Conservation (phyloP, 2,797 vertebrate genomes). For the Okamejei kenojei region DNA sequence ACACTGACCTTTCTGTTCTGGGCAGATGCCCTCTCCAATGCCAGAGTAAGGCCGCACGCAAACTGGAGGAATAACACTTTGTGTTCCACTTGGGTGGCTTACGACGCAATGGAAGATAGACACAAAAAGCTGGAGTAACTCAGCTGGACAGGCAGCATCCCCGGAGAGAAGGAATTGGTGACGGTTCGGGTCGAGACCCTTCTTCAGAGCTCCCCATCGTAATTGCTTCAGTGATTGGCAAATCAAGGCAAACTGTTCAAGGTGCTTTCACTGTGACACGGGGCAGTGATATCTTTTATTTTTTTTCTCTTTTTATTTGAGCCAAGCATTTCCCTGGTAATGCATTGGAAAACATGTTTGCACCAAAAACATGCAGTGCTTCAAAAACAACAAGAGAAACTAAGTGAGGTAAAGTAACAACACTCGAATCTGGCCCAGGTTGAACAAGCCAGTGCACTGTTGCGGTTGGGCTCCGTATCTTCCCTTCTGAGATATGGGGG, state of each 20-base stretch:
- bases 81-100: too few relatives aligned
- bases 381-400: neutral
- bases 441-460: neutral
- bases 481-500: neutral
- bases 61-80: too few relatives aligned
- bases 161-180: too few relatives aligned
- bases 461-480: neutral
- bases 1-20: too few relatives aligned
- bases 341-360: neutral
- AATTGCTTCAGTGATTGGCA: neutral
- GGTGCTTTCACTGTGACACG: neutral
- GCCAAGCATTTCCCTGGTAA: neutral
- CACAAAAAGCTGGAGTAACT: too few relatives aligned
- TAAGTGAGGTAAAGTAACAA: neutral
- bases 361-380: neutral
- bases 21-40: too few relatives aligned
- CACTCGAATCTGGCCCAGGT: neutral
- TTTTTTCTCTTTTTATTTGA: neutral
- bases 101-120: too few relatives aligned
- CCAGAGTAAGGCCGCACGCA: too few relatives aligned
- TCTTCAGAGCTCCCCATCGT: too few relatives aligned
- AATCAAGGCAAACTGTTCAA: neutral
- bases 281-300: neutral
- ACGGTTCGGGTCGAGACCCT: too few relatives aligned
- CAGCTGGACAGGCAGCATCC: too few relatives aligned